Evolutionary conservation across 2,888 invertebrate genomes (phyloP).

Genomic region (Tetanocera ferruginea): DNA sequence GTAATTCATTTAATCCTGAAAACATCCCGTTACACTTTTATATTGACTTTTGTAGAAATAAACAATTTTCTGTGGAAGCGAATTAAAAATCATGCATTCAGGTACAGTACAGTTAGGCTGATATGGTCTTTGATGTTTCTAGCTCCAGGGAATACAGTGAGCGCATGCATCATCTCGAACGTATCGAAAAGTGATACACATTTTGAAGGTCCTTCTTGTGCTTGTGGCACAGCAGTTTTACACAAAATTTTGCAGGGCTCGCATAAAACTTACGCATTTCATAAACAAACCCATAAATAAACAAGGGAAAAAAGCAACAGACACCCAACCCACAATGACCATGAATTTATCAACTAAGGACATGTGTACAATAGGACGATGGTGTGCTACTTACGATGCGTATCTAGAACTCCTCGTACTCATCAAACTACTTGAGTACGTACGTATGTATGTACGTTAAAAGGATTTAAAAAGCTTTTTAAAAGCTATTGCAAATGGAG

Average conservation of each 20-base stretch:
- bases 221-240: not conserved
- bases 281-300: slow-evolving; percentile 22
- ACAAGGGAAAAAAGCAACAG: not conserved
- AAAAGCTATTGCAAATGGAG: not conserved
- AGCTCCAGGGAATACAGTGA: not conserved
- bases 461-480: slow-evolving; percentile 16
- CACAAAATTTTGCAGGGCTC: not conserved
- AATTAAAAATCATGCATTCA: not conserved
- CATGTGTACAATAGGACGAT: not conserved
- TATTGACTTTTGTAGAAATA: too few species aligned
- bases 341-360: slow-evolving; percentile 8
- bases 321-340: slow-evolving; percentile 6
- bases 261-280: slow-evolving; percentile 7
- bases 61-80: not conserved
- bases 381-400: not conserved
- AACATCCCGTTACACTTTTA: too few species aligned
- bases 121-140: not conserved
- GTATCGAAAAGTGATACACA: not conserved
- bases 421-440: not conserved
- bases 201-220: slow-evolving; percentile 2
- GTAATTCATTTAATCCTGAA: too few species aligned
- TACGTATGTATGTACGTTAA: not conserved
- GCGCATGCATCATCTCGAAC: slow-evolving; percentile 9
- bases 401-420: not conserved
- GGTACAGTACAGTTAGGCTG: not conserved